phyloP scores from a whole-genome alignment of 2,797 vertebrate species.

The Merluccius polli region DNA sequence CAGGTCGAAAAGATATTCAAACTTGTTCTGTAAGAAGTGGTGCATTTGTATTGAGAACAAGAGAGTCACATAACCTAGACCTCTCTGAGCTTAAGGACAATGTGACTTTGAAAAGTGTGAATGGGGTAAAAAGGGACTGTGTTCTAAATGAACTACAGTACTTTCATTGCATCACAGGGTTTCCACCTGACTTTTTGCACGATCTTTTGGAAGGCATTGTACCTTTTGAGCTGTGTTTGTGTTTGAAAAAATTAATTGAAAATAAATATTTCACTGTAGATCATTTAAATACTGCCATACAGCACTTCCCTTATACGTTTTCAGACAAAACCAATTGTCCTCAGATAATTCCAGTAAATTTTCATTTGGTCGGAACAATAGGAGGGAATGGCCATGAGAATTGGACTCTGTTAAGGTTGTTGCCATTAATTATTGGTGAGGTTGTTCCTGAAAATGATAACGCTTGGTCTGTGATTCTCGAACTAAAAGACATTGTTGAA shows the following conservation, averaged over 20 bases:
- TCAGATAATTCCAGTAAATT: background rate
- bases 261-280: background rate
- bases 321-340: slow-evolving; percentile 4
- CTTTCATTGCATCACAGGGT: slow-evolving; percentile 31
- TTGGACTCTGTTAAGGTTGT: too few species aligned
- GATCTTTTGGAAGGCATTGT: slow-evolving; percentile 22
- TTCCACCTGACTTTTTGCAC: slow-evolving; percentile 27
- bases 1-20: slow-evolving; percentile 17
- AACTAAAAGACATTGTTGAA: slow-evolving; percentile 11
- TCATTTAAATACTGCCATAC: slow-evolving; percentile 14
- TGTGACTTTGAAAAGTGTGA: slow-evolving; percentile 6
- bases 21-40: slow-evolving; percentile 1
- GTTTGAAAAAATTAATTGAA: background rate
- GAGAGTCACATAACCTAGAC: background rate
- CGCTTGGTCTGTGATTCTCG: background rate
- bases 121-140: slow-evolving; percentile 31
- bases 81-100: slow-evolving; percentile 9
- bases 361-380: background rate
- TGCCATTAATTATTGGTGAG: background rate
- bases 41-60: slow-evolving; percentile 27
- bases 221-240: slow-evolving; percentile 26
- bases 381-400: too few species aligned
- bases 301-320: background rate
- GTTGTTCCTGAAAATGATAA: slow-evolving; percentile 12
- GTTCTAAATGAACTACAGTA: slow-evolving; percentile 16